Conservation (phyloP, 2,113 vertebrate species). For the Eurystomus gularis region DNA sequence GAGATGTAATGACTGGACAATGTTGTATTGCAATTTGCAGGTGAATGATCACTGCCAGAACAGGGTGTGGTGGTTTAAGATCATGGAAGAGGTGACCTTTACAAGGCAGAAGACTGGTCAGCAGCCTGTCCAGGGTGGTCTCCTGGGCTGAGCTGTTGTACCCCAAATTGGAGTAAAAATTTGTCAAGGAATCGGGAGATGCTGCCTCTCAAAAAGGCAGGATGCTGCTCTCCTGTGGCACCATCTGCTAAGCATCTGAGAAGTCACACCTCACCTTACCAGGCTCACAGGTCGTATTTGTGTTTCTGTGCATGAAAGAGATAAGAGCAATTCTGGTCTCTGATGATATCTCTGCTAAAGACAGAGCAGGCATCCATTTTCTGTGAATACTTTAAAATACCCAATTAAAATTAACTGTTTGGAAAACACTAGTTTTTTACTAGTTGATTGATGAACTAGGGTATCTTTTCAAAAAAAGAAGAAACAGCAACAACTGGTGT, state of each 20-base stretch:
- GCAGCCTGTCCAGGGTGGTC: not conserved
- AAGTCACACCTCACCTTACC: not conserved
- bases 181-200: not conserved
- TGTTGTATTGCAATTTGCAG: not conserved
- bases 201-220: not conserved
- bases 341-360: conserved; percentile 1
- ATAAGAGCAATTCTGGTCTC: not conserved
- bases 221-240: not conserved
- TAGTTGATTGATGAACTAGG: conserved; percentile 26
- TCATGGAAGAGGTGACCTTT: not conserved
- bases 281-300: not conserved
- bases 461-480: not conserved
- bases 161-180: not conserved
- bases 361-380: not conserved
- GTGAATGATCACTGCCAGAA: not conserved
- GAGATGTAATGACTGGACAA: not conserved
- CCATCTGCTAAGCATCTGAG: not conserved
- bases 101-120: rapidly evolving
- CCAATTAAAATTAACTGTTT: conserved; percentile 61
- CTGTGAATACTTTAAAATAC: conserved; percentile 19
- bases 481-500: not conserved
- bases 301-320: not conserved
- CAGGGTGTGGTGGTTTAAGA: not conserved
- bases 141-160: not conserved
- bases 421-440: conserved; percentile 50